Conservation (phyloP, 2,888 invertebrate species). For the Acronicta aceris region DNA sequence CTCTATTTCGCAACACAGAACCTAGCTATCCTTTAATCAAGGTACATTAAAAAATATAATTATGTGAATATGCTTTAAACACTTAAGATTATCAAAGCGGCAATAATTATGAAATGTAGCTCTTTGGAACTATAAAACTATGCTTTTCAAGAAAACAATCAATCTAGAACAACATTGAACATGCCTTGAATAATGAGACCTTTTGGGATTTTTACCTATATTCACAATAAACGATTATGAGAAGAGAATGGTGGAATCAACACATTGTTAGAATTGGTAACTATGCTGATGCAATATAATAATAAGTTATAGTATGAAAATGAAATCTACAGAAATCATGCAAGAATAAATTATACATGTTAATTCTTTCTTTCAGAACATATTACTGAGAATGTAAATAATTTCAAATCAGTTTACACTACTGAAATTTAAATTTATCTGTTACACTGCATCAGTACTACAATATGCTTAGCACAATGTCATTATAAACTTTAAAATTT, state of each 20-base stretch:
- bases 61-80: conserved; percentile 18
- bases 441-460: conserved; percentile 19
- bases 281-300: conserved; percentile 17
- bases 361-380: not conserved
- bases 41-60: conserved; percentile 37
- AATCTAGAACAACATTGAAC: not conserved
- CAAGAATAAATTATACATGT: not conserved
- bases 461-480: conserved; percentile 42
- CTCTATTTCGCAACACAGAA: conserved; percentile 38
- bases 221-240: not conserved
- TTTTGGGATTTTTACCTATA: too few species aligned
- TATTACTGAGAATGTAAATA: conserved; percentile 14
- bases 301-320: not conserved
- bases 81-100: conserved; percentile 7
- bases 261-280: conserved; percentile 26
- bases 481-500: conserved; percentile 53
- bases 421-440: conserved; percentile 5
- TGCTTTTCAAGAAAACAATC: conserved; percentile 4
- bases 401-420: conserved; percentile 7
- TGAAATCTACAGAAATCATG: not conserved
- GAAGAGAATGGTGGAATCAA: not conserved
- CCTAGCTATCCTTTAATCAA: conserved; percentile 43
- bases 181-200: too few species aligned
- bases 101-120: not conserved
- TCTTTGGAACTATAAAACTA: conserved; percentile 17